These are phyloP conservation scores for Syngnathus typhle DNA, from an alignment of 2,113 vertebrate genomes.

Conservation along the genomic window DNA sequence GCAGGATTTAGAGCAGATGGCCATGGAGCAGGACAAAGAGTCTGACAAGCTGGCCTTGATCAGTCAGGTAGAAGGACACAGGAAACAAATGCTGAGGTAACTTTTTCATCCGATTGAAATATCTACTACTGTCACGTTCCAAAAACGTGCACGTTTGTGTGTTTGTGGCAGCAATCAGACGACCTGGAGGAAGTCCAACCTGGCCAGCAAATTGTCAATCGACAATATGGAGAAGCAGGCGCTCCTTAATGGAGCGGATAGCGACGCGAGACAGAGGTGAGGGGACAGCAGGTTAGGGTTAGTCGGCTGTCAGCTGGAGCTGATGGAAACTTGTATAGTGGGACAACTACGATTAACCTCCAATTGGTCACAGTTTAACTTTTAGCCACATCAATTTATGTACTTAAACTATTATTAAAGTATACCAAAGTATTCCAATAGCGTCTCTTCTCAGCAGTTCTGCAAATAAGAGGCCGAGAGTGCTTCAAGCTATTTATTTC, in stretches of 20 bases:
- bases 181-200: conserved; percentile 92
- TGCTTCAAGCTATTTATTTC: no score
- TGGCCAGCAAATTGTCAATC: conserved; percentile 89
- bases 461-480: no score
- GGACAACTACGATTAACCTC: background rate
- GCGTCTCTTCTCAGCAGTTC: no score
- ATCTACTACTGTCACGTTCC: background rate
- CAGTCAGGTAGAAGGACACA: conserved; percentile 83
- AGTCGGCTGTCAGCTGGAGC: conserved; percentile 1
- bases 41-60: conserved; percentile 82
- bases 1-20: conserved; percentile 89
- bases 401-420: background rate
- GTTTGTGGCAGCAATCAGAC: conserved; percentile 82
- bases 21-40: conserved; percentile 90
- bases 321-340: background rate
- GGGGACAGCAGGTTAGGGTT: background rate
- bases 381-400: background rate
- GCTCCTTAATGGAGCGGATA: conserved; percentile 77
- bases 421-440: no score
- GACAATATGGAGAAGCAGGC: conserved; percentile 91
- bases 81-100: conserved; percentile 93
- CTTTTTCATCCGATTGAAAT: background rate
- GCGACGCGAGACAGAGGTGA: conserved; percentile 80
- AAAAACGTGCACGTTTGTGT: background rate
- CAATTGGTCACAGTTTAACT: background rate